These are phyloP conservation scores for Microctonus aethiopoides DNA, from an alignment of 2,888 invertebrate genomes.

Conservation along the genomic window DNA sequence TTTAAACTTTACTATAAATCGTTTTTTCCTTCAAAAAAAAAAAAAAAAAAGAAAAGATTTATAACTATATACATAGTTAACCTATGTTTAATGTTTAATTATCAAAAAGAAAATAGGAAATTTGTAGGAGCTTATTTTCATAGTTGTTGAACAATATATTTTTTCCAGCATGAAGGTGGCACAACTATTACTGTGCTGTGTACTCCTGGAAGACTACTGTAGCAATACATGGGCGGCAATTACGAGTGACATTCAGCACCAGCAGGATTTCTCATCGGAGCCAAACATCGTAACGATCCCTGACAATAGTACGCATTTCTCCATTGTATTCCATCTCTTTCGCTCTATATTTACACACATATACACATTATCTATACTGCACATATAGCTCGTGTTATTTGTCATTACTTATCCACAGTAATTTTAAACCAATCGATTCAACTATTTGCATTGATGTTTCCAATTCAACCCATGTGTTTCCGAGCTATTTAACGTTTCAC, in stretches of 20 bases:
- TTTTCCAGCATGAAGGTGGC: constrained; percentile 63
- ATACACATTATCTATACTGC: neutral
- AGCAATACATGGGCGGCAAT: constrained; percentile 58
- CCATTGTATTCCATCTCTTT: constrained; percentile 41
- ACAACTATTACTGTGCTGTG: constrained; percentile 64
- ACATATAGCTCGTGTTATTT: neutral
- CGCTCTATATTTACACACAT: constrained; percentile 1
- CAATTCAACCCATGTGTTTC: constrained; percentile 22
- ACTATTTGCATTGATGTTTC: constrained; percentile 18
- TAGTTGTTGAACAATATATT: too few species aligned
- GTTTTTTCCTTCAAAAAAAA: too few species aligned
- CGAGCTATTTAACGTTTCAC: constrained; percentile 19
- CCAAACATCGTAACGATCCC: constrained; percentile 38
- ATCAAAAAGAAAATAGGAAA: too few species aligned
- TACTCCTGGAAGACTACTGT: constrained; percentile 63
- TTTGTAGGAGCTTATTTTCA: neutral
- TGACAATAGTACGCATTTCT: constrained; percentile 47
- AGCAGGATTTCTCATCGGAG: constrained; percentile 52
- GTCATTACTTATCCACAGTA: constrained; percentile 5
- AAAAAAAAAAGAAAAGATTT: too few species aligned
- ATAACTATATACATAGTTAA: too few species aligned
- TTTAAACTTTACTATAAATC: too few species aligned
- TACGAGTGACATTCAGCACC: constrained; percentile 53
- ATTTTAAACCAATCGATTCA: constrained; percentile 16
- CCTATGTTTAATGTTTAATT: neutral